Evolutionary conservation across 1,140 invertebrate genomes (phyloP).

Genomic region (Papilio polyxenes): DNA sequence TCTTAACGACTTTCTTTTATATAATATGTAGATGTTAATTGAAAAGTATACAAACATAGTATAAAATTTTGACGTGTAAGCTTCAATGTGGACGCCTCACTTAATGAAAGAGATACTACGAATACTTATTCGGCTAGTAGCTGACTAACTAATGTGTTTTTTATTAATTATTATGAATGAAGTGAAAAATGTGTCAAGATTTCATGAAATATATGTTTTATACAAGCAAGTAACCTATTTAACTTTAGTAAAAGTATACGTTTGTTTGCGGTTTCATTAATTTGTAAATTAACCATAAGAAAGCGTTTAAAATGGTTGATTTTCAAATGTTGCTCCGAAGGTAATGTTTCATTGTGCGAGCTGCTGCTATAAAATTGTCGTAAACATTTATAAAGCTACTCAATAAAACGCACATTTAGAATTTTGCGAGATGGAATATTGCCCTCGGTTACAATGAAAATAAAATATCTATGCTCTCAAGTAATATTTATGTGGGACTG

Average conservation of each 20-base stretch:
- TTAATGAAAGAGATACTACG: not conserved
- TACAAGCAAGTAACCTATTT: not conserved
- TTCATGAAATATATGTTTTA: not conserved
- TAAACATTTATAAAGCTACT: constrained; percentile 52
- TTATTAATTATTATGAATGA: not conserved
- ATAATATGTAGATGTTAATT: no score
- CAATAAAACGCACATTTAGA: constrained; percentile 48
- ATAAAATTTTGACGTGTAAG: no score
- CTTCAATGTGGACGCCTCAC: no score
- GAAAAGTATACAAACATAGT: not conserved
- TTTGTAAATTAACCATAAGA: not conserved
- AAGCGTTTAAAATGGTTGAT: constrained; percentile 27
- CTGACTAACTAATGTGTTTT: not conserved
- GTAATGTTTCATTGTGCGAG: constrained; percentile 50
- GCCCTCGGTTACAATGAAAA: constrained; percentile 43
- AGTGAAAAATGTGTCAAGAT: not conserved
- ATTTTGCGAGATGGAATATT: constrained; percentile 46
- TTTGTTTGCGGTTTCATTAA: not conserved
- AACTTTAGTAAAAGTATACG: not conserved
- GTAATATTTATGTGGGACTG: constrained; percentile 37
- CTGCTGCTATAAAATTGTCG: constrained; percentile 48
- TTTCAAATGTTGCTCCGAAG: constrained; percentile 26
- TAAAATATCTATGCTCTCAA: constrained; percentile 52
- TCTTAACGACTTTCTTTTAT: no score
- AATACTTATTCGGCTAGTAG: not conserved